Evolutionary conservation across 2,797 vertebrate genomes (phyloP).

Genomic region (Heteromormyrus szaboi): DNA sequence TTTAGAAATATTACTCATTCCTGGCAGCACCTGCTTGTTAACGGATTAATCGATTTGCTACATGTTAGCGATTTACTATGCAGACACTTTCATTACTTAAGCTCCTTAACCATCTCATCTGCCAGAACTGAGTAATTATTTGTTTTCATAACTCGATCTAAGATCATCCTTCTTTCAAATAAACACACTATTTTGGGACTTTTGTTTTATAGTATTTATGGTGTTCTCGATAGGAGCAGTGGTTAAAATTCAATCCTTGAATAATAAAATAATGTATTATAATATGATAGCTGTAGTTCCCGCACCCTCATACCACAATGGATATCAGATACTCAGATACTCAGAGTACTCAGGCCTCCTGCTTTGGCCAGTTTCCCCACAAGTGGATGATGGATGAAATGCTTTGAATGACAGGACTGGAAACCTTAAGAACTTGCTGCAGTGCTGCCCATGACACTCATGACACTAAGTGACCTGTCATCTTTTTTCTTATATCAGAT

Average conservation of each 20-base stretch:
- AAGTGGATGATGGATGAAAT: neutral
- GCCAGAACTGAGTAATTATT: neutral
- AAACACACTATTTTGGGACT: neutral
- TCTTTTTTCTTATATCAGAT: neutral
- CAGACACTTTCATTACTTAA: neutral
- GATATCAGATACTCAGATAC: neutral
- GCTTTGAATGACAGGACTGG: neutral
- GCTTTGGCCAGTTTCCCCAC: neutral
- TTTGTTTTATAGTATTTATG: neutral
- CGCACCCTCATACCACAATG: neutral
- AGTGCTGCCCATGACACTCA: neutral
- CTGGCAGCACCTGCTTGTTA: neutral
- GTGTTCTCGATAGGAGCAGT: neutral
- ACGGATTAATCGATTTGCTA: neutral
- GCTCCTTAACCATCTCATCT: neutral
- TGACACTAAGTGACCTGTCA: neutral
- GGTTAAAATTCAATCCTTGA: neutral
- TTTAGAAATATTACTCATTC: neutral
- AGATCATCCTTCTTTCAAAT: neutral
- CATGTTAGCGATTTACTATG: neutral
- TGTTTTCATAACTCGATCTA: neutral
- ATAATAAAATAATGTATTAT: neutral
- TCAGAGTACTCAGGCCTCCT: neutral
- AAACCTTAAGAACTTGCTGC: neutral
- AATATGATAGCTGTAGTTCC: neutral